Base-by-base conservation (phyloP, 2,888 invertebrate genomes). In the Neelides folsomi region DNA sequence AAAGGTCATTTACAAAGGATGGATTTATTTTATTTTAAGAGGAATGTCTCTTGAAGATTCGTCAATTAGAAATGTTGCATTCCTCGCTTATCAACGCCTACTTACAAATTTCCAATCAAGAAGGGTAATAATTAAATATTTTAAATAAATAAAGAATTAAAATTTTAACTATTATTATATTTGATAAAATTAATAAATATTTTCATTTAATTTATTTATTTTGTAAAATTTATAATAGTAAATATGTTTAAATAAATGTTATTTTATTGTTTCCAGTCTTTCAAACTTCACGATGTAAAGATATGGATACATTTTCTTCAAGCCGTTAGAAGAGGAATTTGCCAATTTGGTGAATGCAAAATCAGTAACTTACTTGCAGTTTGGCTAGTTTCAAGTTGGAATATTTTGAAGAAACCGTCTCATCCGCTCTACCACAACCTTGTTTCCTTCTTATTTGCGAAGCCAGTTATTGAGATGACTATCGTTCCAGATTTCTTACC, bases 251-350 rank as follows among this genome's bases (percentile, higher is more conserved):
- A 16, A 7, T 13, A 9, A 40, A 41, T 53, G 48, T 16, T 49
- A 41, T 44, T 49, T 39, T 52, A 34, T 35, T 48, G 35, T 41
- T 46, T 51, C 20, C 41, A 57, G 57, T 12, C n/a, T 44, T 16
- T 47, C 9, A 53, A 49, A 20, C 45, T 49, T 39, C 38, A 60
- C 37, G 59, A 59, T 47, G 59, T 59, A 0, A 63, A 63, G 39
- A 52, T 63, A 10, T 63, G 58, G 57, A 40, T 63, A 10, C 61
- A 63, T 40, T 60, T 63, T 44, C 54, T 63, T n/a, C 52, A 49
- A 34, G 57, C 52, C 39, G 47, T 63, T 4, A 54, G 51, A 38
- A 39, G 57, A 42, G 63, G 63, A 15, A 47, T 63, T 4, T 41
- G 49, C 15, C 48, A 54, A 42, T 34, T 57, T 8, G 56, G 53